Evolutionary conservation across 2,797 vertebrate genomes (phyloP), one percentile per base, ranked within the genome.

Genomic region (Hyperoplus immaculatus): DNA sequence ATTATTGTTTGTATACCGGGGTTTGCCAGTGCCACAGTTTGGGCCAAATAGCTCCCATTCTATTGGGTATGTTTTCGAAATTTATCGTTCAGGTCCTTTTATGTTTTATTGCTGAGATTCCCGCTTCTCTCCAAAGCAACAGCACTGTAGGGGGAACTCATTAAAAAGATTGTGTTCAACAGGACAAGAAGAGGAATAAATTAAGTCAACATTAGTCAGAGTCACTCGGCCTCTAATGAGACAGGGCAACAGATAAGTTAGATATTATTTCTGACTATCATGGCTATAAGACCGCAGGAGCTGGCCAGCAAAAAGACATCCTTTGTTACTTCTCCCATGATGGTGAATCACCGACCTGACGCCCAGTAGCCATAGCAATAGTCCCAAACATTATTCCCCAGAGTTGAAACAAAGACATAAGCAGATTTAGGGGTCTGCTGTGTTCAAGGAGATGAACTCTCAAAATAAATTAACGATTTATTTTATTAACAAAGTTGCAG

Each of bases 281-380:
- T 81, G 21, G 14, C 64, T 66, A 75, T 46, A 84, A 86, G 88
- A 84, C 85, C 45, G 4, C 77, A 78, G 84, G 86, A 72, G 3
- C 38, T 61, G 50, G 45, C 54, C 54, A 77, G 66, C 47, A 86
- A 86, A 86, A 90, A 87, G 63, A 69, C 77, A 14, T 29, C 63
- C 84, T 92, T 93, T 93, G 92, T 93, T 88, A 82, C 15, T 77
- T 69, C 72, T 89, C 89, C 67, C 88, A 86, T 94, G 93, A 93
- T 88, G 78, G 76, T 92, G 88, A 94, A 86, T 91, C 89, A 93
- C 71, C 58, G 62, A 75, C 74, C 76, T 56, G 46, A 49, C 6
- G 6, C 69, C 56, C 65, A 46, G 85, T 92, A 84, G 68, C 87
- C 89, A 88, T 88, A 84, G 91, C 60, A 63, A 93, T 89, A 11